A percentile compares a stretch with the other conserved stretches of the same genome.
Conservation (phyloP, 2,888 invertebrate species). For the Chloroclystis v-ata region DNA sequence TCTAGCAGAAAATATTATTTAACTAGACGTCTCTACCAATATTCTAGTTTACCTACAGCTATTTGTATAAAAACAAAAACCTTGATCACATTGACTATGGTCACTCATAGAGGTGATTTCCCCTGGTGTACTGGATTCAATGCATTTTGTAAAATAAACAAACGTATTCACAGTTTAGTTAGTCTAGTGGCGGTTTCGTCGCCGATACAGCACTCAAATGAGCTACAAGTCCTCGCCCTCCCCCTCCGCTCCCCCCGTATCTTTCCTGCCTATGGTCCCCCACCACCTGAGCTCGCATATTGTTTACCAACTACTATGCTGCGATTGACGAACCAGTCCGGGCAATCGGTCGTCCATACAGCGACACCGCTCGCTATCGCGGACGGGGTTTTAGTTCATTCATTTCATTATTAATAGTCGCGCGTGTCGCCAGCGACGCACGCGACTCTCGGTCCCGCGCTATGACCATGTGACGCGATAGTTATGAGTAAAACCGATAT, state of each 20-base stretch:
- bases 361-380: conserved; percentile 89
- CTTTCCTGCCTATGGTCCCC: conserved; percentile 76
- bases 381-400: conserved; percentile 28
- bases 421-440: conserved; percentile 66
- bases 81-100: no score
- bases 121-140: no score
- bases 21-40: no score
- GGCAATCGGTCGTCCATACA: conserved; percentile 68
- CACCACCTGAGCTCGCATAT: conserved; percentile 59
- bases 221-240: conserved; percentile 66
- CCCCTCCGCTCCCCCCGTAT: conserved; percentile 78
- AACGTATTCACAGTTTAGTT: conserved; percentile 92
- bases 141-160: conserved; percentile 5
- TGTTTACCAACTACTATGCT: conserved; percentile 70
- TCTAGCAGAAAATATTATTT: no score
- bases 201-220: conserved; percentile 84
- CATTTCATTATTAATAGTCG: conserved; percentile 57
- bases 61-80: no score
- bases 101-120: no score
- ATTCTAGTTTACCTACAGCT: no score
- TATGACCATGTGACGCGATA: conserved; percentile 74
- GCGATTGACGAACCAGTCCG: conserved; percentile 71
- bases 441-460: conserved; percentile 62
- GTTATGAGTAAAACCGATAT: conserved; percentile 66
- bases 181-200: conserved; percentile 78